A percentile compares a stretch with the other conserved stretches of the same genome.
Evolutionary conservation across 2,113 vertebrate genomes (phyloP).

Genomic region (Neogale vison): DNA sequence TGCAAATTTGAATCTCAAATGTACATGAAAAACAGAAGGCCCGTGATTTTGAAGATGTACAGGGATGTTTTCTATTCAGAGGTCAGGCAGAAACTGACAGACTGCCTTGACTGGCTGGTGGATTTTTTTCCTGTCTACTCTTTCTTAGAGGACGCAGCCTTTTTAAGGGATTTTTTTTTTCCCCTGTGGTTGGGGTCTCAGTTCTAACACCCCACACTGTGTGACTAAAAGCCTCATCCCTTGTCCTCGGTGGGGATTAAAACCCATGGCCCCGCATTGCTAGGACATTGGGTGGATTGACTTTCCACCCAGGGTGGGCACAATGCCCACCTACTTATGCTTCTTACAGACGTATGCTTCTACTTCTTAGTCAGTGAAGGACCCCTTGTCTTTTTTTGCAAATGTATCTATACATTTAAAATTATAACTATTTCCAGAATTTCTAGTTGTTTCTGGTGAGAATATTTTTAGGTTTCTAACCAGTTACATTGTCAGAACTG

Average conservation of each 20-base stretch:
- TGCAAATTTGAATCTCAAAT: not conserved
- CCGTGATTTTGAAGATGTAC: not conserved
- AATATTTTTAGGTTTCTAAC: not conserved
- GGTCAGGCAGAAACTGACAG: not conserved
- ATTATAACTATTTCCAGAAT: not conserved
- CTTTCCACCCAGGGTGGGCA: not conserved
- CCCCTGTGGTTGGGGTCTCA: not conserved
- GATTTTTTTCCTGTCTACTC: not conserved
- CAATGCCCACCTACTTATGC: not conserved
- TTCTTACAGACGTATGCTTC: not conserved
- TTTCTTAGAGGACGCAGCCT: not conserved
- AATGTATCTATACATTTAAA: not conserved
- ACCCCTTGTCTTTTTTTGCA: not conserved
- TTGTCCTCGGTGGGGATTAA: not conserved
- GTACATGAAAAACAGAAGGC: not conserved
- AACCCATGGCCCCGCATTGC: not conserved
- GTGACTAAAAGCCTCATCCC: not conserved
- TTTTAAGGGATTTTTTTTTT: not conserved
- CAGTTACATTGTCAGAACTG: not conserved
- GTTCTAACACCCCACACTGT: accelerated
- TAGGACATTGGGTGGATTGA: not conserved
- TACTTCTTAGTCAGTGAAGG: not conserved
- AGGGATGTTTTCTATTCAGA: not conserved
- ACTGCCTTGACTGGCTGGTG: not conserved
- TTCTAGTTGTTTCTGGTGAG: not conserved